Base-by-base conservation (phyloP, 2,888 invertebrate species). In the Thymelicus sylvestris region DNA sequence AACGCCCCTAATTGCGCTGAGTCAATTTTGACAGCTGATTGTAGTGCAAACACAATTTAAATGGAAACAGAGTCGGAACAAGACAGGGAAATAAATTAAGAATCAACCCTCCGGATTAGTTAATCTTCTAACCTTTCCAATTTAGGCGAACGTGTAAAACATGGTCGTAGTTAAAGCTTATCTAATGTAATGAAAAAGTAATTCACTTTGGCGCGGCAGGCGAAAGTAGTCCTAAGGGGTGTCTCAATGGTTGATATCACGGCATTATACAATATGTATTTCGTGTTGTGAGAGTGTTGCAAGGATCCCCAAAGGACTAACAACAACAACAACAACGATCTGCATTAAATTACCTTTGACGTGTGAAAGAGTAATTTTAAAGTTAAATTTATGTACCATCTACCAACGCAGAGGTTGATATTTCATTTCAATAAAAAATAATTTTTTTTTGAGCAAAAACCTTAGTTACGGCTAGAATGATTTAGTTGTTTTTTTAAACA, bases 21-120 rank as follows among this genome's bases (percentile, higher is more conserved):
- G 83, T 86, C 82, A 83, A 85, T 85, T 86, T 83, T 87, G 87
- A 87, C 88, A 86, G 83, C 78, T 84, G 82, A 84, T 86, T 84
- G 82, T 83, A 79, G 74, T 74, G 71, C 72, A 74, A 81, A 84
- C 82, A 85, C 79, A 82, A 38, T 57, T 57, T 38, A 57, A 86
- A 84, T 83, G 79, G 67, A 38, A 57, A 57, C 67, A 67, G 52
- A 64, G 61, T 55, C 62, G 62, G 55, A 63, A 69, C 44, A 59
- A 68, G 73, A 78, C 65, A 39, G 24, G 39, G 44, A 66, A 57
- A 57, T 12, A 44, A 15, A 57, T 38, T 38, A 39, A 57, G 19
- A 24, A 59, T 48, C 13, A 66, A 47, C 47, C 57, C 48, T 31
- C 24, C 13, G 44, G 48, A 63, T 39, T 31, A 39, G 24, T 57